Percentiles rank a stretch among this genome's conserved stretches.
Evolutionary conservation across 2,888 invertebrate genomes (phyloP).

Genomic region (Patella pellucida): DNA sequence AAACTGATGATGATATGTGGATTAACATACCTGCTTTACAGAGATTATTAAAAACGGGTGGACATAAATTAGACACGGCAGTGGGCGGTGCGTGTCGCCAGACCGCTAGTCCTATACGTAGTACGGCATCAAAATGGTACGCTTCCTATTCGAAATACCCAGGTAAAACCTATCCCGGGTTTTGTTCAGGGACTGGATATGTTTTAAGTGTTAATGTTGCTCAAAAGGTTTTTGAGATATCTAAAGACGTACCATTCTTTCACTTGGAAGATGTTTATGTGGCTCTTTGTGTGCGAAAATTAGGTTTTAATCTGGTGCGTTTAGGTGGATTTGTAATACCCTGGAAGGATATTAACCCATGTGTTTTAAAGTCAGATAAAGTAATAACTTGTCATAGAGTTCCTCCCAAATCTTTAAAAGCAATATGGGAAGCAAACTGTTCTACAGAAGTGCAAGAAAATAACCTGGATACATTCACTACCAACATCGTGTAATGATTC

Average conservation of each 20-base stretch:
- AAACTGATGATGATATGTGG: slow-evolving; percentile 59
- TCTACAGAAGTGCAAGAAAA: no score
- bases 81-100: slow-evolving; percentile 43
- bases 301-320: slow-evolving; percentile 35
- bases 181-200: slow-evolving; percentile 59
- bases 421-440: slow-evolving; percentile 1
- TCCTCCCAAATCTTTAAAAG: not conserved
- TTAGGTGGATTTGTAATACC: slow-evolving; percentile 40
- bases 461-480: no score
- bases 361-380: not conserved
- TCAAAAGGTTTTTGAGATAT: slow-evolving; percentile 41
- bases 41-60: slow-evolving; percentile 1
- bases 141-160: slow-evolving; percentile 50
- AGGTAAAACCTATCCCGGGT: slow-evolving; percentile 48
- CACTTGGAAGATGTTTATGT: slow-evolving; percentile 61
- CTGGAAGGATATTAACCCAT: not conserved
- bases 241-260: slow-evolving; percentile 54
- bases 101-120: slow-evolving; percentile 39
- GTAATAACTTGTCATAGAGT: slow-evolving; percentile 6
- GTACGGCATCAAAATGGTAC: slow-evolving; percentile 54
- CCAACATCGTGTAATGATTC: no score
- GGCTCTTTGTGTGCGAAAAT: slow-evolving; percentile 45
- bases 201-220: slow-evolving; percentile 48
- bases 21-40: slow-evolving; percentile 35
- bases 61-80: slow-evolving; percentile 26